phyloP scores from a whole-genome alignment of 2,888 invertebrate genomes.

The Morinoia aosen region DNA sequence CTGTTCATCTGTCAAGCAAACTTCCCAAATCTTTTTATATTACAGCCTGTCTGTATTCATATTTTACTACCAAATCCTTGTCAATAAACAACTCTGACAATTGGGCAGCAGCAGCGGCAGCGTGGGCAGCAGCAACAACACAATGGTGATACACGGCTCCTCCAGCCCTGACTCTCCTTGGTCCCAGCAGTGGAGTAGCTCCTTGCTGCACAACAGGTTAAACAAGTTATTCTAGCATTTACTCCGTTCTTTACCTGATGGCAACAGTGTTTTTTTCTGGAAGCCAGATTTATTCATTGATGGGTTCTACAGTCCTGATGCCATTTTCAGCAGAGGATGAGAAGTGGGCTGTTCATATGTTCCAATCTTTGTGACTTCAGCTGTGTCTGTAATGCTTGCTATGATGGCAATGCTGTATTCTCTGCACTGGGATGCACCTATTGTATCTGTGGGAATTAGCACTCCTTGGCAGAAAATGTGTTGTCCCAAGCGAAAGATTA shows the following conservation, averaged over 20 bases:
- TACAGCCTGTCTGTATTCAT: background rate
- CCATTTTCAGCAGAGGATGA: background rate
- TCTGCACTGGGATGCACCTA: too few species aligned
- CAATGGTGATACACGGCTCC: slow-evolving; percentile 65
- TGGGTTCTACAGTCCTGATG: background rate
- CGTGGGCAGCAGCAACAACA: slow-evolving; percentile 66
- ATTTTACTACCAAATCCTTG: background rate
- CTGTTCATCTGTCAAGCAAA: background rate
- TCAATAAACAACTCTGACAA: background rate
- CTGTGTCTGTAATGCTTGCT: background rate
- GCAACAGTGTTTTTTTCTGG: too few species aligned
- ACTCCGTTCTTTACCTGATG: background rate
- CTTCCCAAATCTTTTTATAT: background rate
- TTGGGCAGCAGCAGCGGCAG: slow-evolving; percentile 62
- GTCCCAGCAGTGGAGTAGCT: slow-evolving; percentile 47
- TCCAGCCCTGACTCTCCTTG: slow-evolving; percentile 62
- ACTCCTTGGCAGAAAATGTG: too few species aligned
- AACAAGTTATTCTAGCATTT: background rate
- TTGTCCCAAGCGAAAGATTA: too few species aligned
- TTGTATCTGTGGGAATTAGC: too few species aligned
- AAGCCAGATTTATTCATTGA: background rate
- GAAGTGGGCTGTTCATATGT: background rate
- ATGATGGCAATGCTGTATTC: background rate
- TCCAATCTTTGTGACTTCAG: background rate
- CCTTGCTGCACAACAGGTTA: slow-evolving; percentile 55